Evolutionary conservation across 2,888 invertebrate species (phyloP).

Genomic region (Amiota minor): DNA sequence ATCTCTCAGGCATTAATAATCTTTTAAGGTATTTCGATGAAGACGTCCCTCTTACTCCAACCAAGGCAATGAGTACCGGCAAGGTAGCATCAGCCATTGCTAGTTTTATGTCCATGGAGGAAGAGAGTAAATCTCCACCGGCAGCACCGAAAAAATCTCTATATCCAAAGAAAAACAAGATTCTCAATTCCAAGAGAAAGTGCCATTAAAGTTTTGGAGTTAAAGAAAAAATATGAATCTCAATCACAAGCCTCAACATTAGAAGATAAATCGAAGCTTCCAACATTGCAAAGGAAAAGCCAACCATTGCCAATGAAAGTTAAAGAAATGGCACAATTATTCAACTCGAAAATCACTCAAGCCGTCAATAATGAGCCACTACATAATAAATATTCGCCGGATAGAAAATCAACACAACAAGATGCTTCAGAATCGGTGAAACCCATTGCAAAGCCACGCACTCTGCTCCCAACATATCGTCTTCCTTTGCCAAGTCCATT

Average conservation of each 20-base stretch:
- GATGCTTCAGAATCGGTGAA: too few relatives aligned
- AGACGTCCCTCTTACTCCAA: slow-evolving; percentile 52
- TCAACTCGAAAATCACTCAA: slow-evolving; percentile 65
- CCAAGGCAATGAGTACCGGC: slow-evolving; percentile 41
- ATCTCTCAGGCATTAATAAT: slow-evolving; percentile 61
- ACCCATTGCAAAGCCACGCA: slow-evolving; percentile 9
- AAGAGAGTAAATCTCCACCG: slow-evolving; percentile 30
- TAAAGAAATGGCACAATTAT: slow-evolving; percentile 67
- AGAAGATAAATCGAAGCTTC: too few relatives aligned
- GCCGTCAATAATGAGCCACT: slow-evolving; percentile 55
- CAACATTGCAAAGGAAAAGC: slow-evolving; percentile 19
- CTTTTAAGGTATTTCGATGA: slow-evolving; percentile 68
- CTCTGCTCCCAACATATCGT: slow-evolving; percentile 32
- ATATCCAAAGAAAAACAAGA: slow-evolving; percentile 28
- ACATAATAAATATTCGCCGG: slow-evolving; percentile 55
- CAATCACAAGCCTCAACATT: too few relatives aligned
- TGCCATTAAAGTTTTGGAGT: slow-evolving; percentile 48
- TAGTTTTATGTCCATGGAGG: slow-evolving; percentile 47
- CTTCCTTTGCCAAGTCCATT: slow-evolving; percentile 40
- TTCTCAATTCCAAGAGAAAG: neutral
- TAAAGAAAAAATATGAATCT: slow-evolving; percentile 61
- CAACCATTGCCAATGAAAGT: slow-evolving; percentile 58
- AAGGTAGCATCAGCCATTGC: slow-evolving; percentile 61
- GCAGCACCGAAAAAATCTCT: neutral
- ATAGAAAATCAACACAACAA: slow-evolving; percentile 35